Evolutionary conservation across 92 coral and sea anemone genomes (phyloP), one percentile per base, ranked within the genome.

Genomic region (Palythoa grandiflora): DNA sequence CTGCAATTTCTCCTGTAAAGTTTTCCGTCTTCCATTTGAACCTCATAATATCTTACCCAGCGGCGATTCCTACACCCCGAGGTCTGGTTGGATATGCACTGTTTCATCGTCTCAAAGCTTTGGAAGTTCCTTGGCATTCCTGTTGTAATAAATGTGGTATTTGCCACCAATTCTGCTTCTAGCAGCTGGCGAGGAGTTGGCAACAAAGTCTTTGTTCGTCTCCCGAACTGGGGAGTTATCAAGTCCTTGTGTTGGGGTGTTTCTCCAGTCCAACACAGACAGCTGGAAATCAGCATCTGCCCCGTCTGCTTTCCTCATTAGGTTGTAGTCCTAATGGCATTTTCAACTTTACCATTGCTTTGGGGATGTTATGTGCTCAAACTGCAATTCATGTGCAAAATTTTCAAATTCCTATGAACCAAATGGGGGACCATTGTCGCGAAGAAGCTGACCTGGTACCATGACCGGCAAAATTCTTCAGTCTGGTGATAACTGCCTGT

Each of bases 381-480:
- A 91, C 75, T 84, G 89, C 65, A 83, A 88, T 75, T 66, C 71
- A 48, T 50, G 63, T 55, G 83, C 78, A 71, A 88, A 91, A 9
- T 74, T 68, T 21, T 65, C 37, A n/a, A 91, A 88, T 71, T 84
- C 87, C 5, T 15, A 44, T 2, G 87, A 79, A 38, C 57, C 28
- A 70, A 84, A 92, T 19, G 92, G 88, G 38, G 88, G 84, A 17
- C 90, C 91, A 68, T 85, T 92, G 86, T 89, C 89, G 66, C 88
- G 86, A 13, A 72, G 37, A 39, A 89, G 44, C 39, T 76, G 73
- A 38, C 76, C 86, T 40, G 87, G 92, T 21, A 88, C 86, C 92
- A 85, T 92, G 92, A 11, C 59, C 88, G 75, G 79, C 76, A 38
- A 92, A 89, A 57, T 87, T 78, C 83, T 86, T 85, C 13, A 89